phyloP scores from a whole-genome alignment of 53 echinoderm and acorn worm species.

The Apostichopus leukothele region DNA sequence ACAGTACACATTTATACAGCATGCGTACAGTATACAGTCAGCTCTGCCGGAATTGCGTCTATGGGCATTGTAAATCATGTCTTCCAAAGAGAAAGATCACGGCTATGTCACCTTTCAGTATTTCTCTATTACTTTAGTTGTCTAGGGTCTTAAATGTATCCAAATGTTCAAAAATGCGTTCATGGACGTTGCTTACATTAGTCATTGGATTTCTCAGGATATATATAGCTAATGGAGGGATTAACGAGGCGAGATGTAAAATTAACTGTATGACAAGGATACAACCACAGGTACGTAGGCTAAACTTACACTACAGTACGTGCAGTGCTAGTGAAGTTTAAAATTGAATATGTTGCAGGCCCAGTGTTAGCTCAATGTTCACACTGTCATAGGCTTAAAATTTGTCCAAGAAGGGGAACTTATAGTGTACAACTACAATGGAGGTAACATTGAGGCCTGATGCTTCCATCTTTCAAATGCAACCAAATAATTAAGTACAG shows the following conservation, averaged over 20 bases:
- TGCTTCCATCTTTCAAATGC: too few species aligned
- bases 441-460: too few species aligned
- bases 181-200: conserved; percentile 37
- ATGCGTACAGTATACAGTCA: not conserved
- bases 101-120: conserved; percentile 5
- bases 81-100: conserved; percentile 12
- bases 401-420: too few species aligned
- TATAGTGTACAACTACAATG: too few species aligned
- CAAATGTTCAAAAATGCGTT: conserved; percentile 41
- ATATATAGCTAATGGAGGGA: conserved; percentile 24
- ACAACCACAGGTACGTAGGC: not conserved
- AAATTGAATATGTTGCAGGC: too few species aligned
- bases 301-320: too few species aligned
- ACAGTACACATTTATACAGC: not conserved
- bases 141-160: conserved; percentile 29
- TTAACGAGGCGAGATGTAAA: conserved; percentile 44
- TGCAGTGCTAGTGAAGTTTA: too few species aligned
- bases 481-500: too few species aligned
- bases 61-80: conserved; percentile 20
- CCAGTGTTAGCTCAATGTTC: too few species aligned
- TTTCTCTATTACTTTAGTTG: conserved; percentile 21
- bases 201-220: conserved; percentile 50
- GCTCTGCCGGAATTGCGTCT: not conserved
- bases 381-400: too few species aligned
- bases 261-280: conserved; percentile 4